Base-by-base conservation (phyloP, 1,140 invertebrate species). In the Halictus rubicundus region DNA sequence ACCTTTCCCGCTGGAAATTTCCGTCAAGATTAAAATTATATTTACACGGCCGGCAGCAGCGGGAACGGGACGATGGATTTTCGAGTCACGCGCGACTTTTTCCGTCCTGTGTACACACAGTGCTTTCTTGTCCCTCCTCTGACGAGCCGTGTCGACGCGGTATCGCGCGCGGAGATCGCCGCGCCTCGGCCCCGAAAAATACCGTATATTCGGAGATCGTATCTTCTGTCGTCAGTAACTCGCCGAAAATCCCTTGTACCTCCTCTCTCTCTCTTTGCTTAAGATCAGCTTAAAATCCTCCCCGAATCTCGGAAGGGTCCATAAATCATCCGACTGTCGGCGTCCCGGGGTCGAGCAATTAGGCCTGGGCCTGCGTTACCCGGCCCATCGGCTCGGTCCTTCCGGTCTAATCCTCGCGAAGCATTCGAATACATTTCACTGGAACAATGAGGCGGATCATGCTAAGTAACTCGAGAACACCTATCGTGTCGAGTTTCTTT, bases 281-380 rank as follows among this genome's bases (percentile, higher is more conserved):
- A 37, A 77, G 60, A 54, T 61, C 16, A 25, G 54, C 23, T 63
- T 65, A 68, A 7, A 68, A 46, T 78, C 14, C 52, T 9, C 27
- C 7, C 42, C 5, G 52, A 12, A 25, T 57, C 65, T 57, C 8
- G 25, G 25, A 52, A 60, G 63, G 68, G 65, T 83, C 78, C 68
- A 84, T 89, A 88, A 89, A 88, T 89, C 87, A 87, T 87, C 77
- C 85, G 83, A 88, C 81, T 46, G 42, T 88, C 80, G 74, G 78
- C 81, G 69, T 80, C 59, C 54, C 32, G 69, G 23, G 61, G 66
- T 59, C 68, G n/a, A 21, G 74, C 72, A 88, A 88, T 89, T 89
- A 89, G 82, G 71, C n/a, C 39, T 21, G 49, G 2, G 64, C 61
- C 63, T 14, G n/a, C 14, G 73, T 87, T 88, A 84, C 64, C 21